Evolutionary conservation across 2,797 vertebrate genomes (phyloP), one percentile per base, ranked within the genome.

Genomic region (Characodon lateralis): DNA sequence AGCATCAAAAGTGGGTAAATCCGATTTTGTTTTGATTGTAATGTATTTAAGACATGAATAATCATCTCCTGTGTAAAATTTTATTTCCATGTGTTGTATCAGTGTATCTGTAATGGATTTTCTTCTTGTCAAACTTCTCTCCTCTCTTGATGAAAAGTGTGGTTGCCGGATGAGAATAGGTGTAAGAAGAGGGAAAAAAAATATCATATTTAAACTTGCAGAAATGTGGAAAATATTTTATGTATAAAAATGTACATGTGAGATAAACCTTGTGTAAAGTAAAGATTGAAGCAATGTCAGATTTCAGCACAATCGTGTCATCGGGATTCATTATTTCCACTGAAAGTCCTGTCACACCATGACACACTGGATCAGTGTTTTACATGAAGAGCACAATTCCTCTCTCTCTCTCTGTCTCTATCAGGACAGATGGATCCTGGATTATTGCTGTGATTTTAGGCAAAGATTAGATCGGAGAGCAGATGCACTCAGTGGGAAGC

Each of bases 381-480:
- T 70, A 88, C 79, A 85, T 71, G 69, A 83, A 75, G 59, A 81
- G 72, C 53, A 50, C 81, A 85, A 85, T 41, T 88, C 3, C 41
- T 69, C 66, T 69, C 43, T 48, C 41, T 83, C 78, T 79, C 74
- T 84, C 71, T 75, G 72, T 83, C 83, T 90, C 79, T 89, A 73
- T 85, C 80, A 48, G 87, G 92, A 89, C 94, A 95, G 95, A 95
- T 95, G 95, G 95, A 92, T 88, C 83, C 78, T 81, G 91, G 95
- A 96, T 96, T 95, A 96, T 94, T 92, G 89, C 88, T 77, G 93
- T 94, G 94, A 95, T 95, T 95, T 96, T 92, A 95, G 93, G 88
- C 93, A 96, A 95, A 95, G 95, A 95, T 96, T 96, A 96, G 92
- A 93, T 87, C 72, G 87, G 77, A 87, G 84, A 95, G 89, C 95